These are phyloP conservation scores for Lytechinus variegatus DNA, from an alignment of 35 echinoderm and acorn worm genomes.

Conservation along the genomic window DNA sequence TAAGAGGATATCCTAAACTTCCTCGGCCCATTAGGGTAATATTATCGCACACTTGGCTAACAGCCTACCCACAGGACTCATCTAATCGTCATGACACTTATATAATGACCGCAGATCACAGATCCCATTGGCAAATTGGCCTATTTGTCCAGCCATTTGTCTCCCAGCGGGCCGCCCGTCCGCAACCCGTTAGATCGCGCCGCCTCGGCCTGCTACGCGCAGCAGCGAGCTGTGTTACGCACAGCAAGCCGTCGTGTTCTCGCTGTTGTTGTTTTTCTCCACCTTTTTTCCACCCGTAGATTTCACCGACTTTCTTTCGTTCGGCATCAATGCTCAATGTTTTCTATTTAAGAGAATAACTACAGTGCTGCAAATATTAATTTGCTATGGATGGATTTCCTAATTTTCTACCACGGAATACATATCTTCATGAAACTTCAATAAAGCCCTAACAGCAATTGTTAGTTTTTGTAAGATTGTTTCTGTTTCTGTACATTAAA, in stretches of 20 bases:
- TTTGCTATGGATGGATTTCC: too few species aligned
- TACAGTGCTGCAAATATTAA: too few species aligned
- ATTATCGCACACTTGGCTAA: conserved; percentile 33
- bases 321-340: not conserved
- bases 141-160: conserved; percentile 51
- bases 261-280: conserved; percentile 40
- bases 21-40: conserved; percentile 35
- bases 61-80: not conserved
- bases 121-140: conserved; percentile 39
- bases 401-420: too few species aligned
- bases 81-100: conserved; percentile 53
- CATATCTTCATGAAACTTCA: not conserved
- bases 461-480: not conserved
- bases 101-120: conserved; percentile 42
- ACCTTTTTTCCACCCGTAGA: not conserved
- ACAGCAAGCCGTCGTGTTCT: conserved; percentile 1
- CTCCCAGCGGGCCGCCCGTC: conserved; percentile 24
- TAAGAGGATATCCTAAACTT: conserved; percentile 13
- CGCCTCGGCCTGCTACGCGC: conserved; percentile 7
- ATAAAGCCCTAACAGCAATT: not conserved
- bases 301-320: not conserved
- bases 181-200: not conserved
- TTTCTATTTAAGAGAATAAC: too few species aligned
- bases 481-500: not conserved
- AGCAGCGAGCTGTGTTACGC: conserved; percentile 20